Percentiles rank a stretch among this genome's conserved stretches.
These are phyloP conservation scores for Saturnia japonica DNA, from an alignment of 2,888 invertebrate species.

Conservation along the genomic window DNA sequence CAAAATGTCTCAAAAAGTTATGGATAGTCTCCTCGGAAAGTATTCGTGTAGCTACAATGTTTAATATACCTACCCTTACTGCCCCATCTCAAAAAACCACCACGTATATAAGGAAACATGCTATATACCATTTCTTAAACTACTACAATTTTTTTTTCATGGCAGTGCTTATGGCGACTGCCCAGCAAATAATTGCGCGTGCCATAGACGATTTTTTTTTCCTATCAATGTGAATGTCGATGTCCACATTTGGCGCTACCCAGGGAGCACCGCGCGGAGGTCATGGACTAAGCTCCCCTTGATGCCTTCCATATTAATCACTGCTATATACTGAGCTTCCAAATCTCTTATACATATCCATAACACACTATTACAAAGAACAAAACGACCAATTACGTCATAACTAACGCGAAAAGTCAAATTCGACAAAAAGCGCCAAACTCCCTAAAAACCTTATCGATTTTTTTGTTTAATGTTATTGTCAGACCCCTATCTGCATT, in stretches of 20 bases:
- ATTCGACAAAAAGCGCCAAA: not conserved
- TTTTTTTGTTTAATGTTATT: not conserved
- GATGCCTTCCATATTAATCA: constrained; percentile 41
- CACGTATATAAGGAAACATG: not conserved
- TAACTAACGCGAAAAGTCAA: not conserved
- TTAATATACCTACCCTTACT: no score
- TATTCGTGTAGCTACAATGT: no score
- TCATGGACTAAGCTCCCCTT: constrained; percentile 79
- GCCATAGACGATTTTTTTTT: constrained; percentile 44
- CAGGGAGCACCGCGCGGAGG: constrained; percentile 81
- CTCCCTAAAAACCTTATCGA: not conserved
- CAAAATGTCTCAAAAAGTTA: no score
- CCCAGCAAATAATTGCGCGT: constrained; percentile 29
- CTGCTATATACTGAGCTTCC: constrained; percentile 15
- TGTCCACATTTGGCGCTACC: constrained; percentile 80
- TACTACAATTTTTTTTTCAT: not conserved
- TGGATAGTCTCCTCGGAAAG: no score
- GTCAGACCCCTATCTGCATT: constrained; percentile 8
- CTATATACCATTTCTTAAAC: not conserved
- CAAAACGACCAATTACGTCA: not conserved
- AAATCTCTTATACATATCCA: constrained; percentile 14
- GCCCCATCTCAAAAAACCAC: no score
- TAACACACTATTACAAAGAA: constrained; percentile 15
- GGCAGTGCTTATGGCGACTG: constrained; percentile 6
- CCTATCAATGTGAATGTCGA: constrained; percentile 53